Base-by-base conservation (phyloP, 2,113 vertebrate genomes). In the Antennarius striatus region DNA sequence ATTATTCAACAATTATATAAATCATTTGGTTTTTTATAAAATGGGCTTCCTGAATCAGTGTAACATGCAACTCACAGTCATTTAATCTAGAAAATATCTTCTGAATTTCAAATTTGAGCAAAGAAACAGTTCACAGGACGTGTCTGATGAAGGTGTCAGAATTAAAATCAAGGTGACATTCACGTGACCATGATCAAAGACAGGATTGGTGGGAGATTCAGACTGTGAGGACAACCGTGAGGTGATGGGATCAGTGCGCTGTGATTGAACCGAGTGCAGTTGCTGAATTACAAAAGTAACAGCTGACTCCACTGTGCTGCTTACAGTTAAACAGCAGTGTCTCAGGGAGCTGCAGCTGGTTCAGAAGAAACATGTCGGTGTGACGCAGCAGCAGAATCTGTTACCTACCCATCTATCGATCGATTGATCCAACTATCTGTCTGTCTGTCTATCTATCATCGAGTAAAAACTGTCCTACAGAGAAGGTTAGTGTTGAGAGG, bases 241-340 rank as follows among this genome's bases (percentile, higher is more conserved):
- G 63, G 29, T 32, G 30, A 69, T 39, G 58, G 73, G 22, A 22
- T 22, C 59, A 45, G 60, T 60, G 43, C n/a, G 6, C 67, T 42
- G 36, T 68, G 66, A 57, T 53, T 15, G 29, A 80, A 71, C 68
- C 70, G 63, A 75, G 53, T 67, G 62, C 65, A 81, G 54, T 47
- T 59, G 75, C 65, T 73, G 71, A 80, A 68, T 77, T 63, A 66
- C 53, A 50, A 57, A 71, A 85, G 71, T 69, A 82, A 76, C 75
- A 73, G 80, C 80, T 85, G 80, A 83, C 80, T 80, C 65, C 65
- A 79, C 52, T 42, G 16, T 22, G 59, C 50, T 76, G 50, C 65
- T 75, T 65, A 55, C 14, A 73, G 36, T 55, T 39, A 42, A 68
- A 42, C 50, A 75, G 60, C 43, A 65, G 64, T 55, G 74, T 78